Conservation (phyloP, 2,113 vertebrate genomes). For the Pelusios castaneus region DNA sequence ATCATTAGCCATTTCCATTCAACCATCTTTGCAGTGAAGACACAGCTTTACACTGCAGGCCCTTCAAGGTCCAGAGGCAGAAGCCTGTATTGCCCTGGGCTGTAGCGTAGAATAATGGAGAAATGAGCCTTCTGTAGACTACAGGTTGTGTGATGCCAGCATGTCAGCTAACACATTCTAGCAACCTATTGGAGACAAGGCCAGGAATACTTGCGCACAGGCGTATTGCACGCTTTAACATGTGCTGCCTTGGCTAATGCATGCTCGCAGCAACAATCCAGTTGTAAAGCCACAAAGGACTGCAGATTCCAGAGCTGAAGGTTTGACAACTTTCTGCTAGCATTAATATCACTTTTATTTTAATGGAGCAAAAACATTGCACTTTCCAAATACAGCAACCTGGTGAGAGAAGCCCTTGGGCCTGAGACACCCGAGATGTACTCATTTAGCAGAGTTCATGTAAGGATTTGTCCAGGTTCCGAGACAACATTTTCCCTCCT, state of each 20-base stretch:
- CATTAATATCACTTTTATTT: neutral
- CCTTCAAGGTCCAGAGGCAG: neutral
- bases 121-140: neutral
- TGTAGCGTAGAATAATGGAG: neutral
- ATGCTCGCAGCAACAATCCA: neutral
- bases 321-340: neutral
- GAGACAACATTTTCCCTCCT: neutral
- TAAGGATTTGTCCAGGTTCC: neutral
- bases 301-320: neutral
- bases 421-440: too few species aligned
- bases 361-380: neutral
- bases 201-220: too few species aligned
- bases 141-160: neutral
- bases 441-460: neutral
- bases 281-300: neutral
- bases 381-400: slow-evolving; percentile 6
- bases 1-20: neutral
- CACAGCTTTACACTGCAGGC: neutral
- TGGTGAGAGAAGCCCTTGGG: neutral
- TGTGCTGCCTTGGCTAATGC: neutral
- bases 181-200: neutral
- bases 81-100: neutral
- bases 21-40: neutral
- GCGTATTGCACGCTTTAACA: too few species aligned
- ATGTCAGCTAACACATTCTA: neutral